Base-by-base conservation (phyloP, 2,113 vertebrate species). In the Agapornis roseicollis region DNA sequence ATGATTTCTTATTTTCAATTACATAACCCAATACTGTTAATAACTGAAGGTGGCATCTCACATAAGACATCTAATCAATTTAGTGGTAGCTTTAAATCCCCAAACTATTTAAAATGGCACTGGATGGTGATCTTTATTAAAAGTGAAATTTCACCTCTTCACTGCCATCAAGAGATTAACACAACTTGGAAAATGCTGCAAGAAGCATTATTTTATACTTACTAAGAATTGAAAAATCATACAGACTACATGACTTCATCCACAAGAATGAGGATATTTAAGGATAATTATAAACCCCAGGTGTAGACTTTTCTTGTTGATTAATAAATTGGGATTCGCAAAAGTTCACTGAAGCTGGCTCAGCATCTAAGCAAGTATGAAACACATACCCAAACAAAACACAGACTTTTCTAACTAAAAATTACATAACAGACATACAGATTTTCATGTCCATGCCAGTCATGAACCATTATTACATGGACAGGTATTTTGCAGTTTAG, bases 111-210 rank as follows among this genome's bases (percentile, higher is more conserved):
- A 31, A 78, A 81, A 73, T 18, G 27, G 39, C 29, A 46, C 31
- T 58, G 37, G 25, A 90, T 8, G 49, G 28, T 52, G 11, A 31
- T 74, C 35, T 74, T 80, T 14, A 68, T 37, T 63, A 68, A 50
- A 92, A 76, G 9, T 64, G 29, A 88, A 83, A 74, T 69, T 83
- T 83, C 69, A 68, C 37, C 35, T 94, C 52, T 52, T 85, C 61
- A 29, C 11, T 73, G n/a, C 46, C 39, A 87, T 47, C 29, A 80
- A 65, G 35, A 4, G 7, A 85, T 52, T 47, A 88, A 58, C 27
- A 50, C 9, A 74, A 41, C 47, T 6, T 80, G 19, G 71, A 66
- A 91, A 88, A 83, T 23, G 20, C 52, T 29, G 2, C 5, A 83
- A 55, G 20, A 90, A 16, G 17, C 0, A 0, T 25, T 85, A n/a